Conservation (phyloP, 2,113 vertebrate species). For the Ardeotis arabs region DNA sequence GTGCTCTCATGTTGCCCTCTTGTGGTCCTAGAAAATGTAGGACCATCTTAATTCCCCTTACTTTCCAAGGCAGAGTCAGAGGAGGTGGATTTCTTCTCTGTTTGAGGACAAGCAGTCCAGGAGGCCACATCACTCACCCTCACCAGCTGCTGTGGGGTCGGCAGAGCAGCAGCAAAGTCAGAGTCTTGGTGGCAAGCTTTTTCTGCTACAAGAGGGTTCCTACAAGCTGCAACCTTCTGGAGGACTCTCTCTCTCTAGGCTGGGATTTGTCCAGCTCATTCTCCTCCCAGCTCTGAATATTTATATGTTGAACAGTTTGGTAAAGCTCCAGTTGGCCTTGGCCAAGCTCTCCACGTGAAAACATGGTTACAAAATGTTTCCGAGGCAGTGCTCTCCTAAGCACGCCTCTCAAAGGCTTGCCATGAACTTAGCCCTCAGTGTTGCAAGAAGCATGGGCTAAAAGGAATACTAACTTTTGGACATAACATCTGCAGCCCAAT, state of each 20-base stretch:
- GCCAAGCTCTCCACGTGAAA: neutral
- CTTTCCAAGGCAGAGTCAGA: neutral
- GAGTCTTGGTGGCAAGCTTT: neutral
- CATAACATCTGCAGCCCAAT: neutral
- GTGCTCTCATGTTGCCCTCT: conserved; percentile 54
- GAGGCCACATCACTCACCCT: neutral
- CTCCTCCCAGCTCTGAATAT: conserved; percentile 22
- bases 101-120: neutral
- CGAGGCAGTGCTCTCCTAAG: neutral
- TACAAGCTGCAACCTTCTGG: neutral
- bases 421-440: conserved; percentile 15
- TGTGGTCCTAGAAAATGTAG: conserved; percentile 20
- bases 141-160: neutral
- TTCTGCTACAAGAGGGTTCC: neutral
- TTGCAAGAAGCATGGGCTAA: neutral
- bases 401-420: neutral
- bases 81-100: neutral
- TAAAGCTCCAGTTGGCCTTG: conserved; percentile 32
- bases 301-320: conserved; percentile 42
- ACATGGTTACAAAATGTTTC: conserved; percentile 54
- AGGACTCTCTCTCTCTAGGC: neutral
- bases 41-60: neutral
- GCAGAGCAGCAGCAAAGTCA: neutral
- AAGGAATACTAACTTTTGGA: neutral
- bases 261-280: neutral